Conservation (phyloP, 2,113 vertebrate species). For the Litocranius walleri region DNA sequence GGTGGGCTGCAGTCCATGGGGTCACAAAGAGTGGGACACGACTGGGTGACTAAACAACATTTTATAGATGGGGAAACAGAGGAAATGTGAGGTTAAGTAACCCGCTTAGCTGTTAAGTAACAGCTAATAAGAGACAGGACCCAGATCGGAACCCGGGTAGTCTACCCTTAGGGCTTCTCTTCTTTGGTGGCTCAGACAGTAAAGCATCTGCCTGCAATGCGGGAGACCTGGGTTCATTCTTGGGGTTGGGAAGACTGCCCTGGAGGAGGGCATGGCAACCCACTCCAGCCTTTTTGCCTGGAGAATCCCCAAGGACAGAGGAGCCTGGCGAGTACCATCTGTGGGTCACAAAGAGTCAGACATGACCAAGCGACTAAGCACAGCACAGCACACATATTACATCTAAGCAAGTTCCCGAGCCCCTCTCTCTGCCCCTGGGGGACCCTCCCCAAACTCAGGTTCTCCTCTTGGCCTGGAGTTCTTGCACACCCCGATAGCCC, state of each 20-base stretch:
- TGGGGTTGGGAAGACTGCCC: not conserved
- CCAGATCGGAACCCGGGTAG: not conserved
- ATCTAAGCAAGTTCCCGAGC: not conserved
- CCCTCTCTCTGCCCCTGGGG: not conserved
- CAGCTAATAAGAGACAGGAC: not conserved
- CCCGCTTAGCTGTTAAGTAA: not conserved
- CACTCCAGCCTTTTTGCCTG: not conserved
- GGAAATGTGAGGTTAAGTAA: not conserved
- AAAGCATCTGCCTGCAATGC: not conserved
- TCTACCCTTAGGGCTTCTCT: not conserved
- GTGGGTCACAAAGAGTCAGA: not conserved
- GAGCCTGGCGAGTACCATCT: not conserved
- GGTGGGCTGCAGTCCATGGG: not conserved
- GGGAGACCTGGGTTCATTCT: not conserved
- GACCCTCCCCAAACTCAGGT: not conserved
- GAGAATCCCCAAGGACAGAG: not conserved
- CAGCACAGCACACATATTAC: not conserved
- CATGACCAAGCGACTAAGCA: not conserved
- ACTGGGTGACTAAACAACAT: not conserved
- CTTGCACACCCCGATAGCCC: not conserved
- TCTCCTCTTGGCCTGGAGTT: not conserved
- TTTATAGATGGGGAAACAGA: not conserved
- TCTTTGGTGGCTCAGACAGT: not conserved
- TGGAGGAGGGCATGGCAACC: not conserved
- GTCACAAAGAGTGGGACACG: not conserved